These are phyloP conservation scores for Paramacrobiotus metropolitanus DNA, from an alignment of 1,140 invertebrate genomes.

Conservation along the genomic window DNA sequence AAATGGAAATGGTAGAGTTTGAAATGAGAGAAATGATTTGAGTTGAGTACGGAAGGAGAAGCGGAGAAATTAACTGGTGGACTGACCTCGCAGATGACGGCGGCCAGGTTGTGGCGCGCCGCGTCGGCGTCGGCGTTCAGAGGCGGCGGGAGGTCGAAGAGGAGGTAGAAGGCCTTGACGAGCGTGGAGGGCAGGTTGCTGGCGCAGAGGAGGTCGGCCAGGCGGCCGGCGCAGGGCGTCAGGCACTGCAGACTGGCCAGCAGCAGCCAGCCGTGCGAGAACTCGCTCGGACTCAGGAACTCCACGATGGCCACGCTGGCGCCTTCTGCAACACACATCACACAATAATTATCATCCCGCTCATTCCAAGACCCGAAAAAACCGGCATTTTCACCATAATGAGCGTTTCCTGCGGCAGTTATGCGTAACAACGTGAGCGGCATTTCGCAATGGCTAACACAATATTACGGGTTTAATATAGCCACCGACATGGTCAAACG, in stretches of 20 bases:
- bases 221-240: conserved; percentile 47
- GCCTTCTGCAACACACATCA: conserved; percentile 34
- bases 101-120: not conserved
- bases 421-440: too few relatives aligned
- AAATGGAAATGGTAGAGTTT: too few relatives aligned
- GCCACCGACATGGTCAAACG: too few relatives aligned
- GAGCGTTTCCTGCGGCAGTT: too few relatives aligned
- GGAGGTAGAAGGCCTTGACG: conserved; percentile 93
- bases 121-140: conserved; percentile 4
- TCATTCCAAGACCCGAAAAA: too few relatives aligned
- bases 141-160: conserved; percentile 84
- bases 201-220: conserved; percentile 78
- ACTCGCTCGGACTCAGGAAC: conserved; percentile 52
- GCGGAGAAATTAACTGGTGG: too few relatives aligned
- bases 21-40: too few relatives aligned
- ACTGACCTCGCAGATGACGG: not conserved
- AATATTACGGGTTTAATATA: too few relatives aligned
- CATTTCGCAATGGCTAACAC: too few relatives aligned
- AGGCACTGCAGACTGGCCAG: conserved; percentile 63
- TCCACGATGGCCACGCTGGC: conserved; percentile 85
- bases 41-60: too few relatives aligned
- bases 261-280: conserved; percentile 87
- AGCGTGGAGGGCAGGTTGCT: conserved; percentile 84
- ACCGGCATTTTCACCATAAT: too few relatives aligned
- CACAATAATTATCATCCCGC: conserved; percentile 14